Base-by-base conservation (phyloP, 2,888 invertebrate species). In the Catocala sponsa region DNA sequence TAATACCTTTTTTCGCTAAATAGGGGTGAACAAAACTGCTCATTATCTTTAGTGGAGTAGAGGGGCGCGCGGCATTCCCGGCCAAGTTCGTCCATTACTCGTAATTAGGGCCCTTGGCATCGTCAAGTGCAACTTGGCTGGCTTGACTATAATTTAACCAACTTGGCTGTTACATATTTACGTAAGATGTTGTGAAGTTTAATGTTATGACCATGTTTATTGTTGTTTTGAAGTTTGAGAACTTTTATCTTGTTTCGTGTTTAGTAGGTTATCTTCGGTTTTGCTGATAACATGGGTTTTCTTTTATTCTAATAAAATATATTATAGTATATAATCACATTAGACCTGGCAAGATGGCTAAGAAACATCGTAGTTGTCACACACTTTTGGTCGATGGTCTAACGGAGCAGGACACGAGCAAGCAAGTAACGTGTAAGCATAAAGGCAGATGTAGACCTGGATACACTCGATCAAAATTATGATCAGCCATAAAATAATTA, bases 11-110 rank as follows among this genome's bases (percentile, higher is more conserved):
- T 6, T 47, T 52, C 43, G 7, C 43, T 65, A 54, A 54, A 52
- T 46, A 59, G 60, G 35, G 12, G 38, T 35, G 38, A 65, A 69
- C 66, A 70, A 77, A 63, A 56, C 13, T 38, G 61, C 61, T 76
- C 61, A 73, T 75, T 76, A 68, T 63, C 56, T 61, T 33, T 12
- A 52, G 59, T 32, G 50, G 57, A 46, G 59, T 32, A 54, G 59
- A 46, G 48, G 44, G 49, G 58, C 51, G 55, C 55, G 63, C 61
- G 49, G 51, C 62, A 50, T 50, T 55, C 59, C 50, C 56, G 55
- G 54, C 62, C 59, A 72, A 74, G 72, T 76, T 66, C 55, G 58
- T 38, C 63, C 60, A 70, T 78, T 69, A 76, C 63, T 68, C 68
- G 67, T 69, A 78, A 76, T 78, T 78, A 72, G 56, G 72, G 63